Base-by-base conservation (phyloP, 2,113 vertebrate genomes). In the Myanophis thanlyinensis region DNA sequence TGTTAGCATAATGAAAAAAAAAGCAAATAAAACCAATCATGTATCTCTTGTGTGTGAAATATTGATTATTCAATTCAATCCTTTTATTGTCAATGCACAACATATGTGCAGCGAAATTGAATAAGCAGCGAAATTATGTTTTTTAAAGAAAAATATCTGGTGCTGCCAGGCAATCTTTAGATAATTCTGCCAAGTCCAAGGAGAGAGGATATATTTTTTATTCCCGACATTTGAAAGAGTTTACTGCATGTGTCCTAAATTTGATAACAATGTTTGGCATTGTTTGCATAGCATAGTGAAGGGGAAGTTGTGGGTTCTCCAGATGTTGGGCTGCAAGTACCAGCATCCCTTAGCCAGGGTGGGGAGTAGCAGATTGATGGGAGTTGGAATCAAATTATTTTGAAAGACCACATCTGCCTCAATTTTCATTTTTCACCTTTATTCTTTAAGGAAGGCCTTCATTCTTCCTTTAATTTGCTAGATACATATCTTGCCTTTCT, bases 1-100 rank as follows among this genome's bases (percentile, higher is more conserved):
- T 94, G 56, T 93, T 92, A 46, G 25, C 89, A 96, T 94, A 93
- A 96, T 91, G 56, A 53, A 90, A 93, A 90, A 93, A 95, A 44
- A 89, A 85, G 23, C 56, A 93, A 90, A 85, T n/a, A 88, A 35
- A 87, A 1, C 80, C 30, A 27, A 7, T 22, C 48, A 5, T 48
- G 20, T 96, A 59, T 18, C 11, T 8, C 0, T 91, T 95, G 91
- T 93, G 87, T 93, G 89, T 25, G 51, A 80, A n/a, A 53, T 92
- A 91, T 0, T 0, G 53, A 13, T 96, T n/a, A n/a, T n/a, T n/a
- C n/a, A n/a, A n/a, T n/a, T n/a, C n/a, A n/a, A n/a, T n/a, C n/a
- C n/a, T n/a, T n/a, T n/a, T n/a, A n/a, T n/a, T n/a, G n/a, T n/a
- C n/a, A n/a, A n/a, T n/a, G n/a, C n/a, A n/a, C n/a, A n/a, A n/a